Percentiles rank a stretch among this genome's conserved stretches.
These are phyloP conservation scores for Xylocampa areola DNA, from an alignment of 2,888 invertebrate species.

Conservation along the genomic window DNA sequence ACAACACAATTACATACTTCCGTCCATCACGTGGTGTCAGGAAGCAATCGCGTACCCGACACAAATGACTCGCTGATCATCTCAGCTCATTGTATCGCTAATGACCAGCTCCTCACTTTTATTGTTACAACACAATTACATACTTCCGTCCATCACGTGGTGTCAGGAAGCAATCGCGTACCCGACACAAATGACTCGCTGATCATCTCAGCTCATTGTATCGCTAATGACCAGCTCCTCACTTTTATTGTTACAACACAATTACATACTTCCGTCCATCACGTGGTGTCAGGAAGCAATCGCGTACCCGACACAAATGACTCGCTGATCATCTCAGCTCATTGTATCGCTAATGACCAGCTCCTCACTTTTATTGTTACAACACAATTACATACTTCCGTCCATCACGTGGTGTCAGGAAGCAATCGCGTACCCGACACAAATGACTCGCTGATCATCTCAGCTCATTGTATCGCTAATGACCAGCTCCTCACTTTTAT, in stretches of 20 bases:
- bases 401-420: constrained; percentile 27
- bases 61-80: constrained; percentile 32
- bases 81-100: constrained; percentile 18
- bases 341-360: constrained; percentile 23
- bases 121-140: too few relatives aligned
- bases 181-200: constrained; percentile 17
- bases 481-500: too few relatives aligned
- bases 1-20: constrained; percentile 25
- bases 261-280: constrained; percentile 19
- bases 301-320: constrained; percentile 21
- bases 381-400: constrained; percentile 28
- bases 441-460: constrained; percentile 32
- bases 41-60: constrained; percentile 33
- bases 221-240: constrained; percentile 22
- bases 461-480: constrained; percentile 20
- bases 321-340: constrained; percentile 21
- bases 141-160: constrained; percentile 22
- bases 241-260: too few relatives aligned
- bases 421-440: constrained; percentile 27
- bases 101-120: too few relatives aligned
- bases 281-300: constrained; percentile 38
- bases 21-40: constrained; percentile 24
- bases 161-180: constrained; percentile 39
- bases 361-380: too few relatives aligned
- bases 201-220: constrained; percentile 26